Percentiles rank a stretch among this genome's conserved stretches.
Conservation (phyloP, 2,888 invertebrate species). For the Leptinotarsa peninsularis region DNA sequence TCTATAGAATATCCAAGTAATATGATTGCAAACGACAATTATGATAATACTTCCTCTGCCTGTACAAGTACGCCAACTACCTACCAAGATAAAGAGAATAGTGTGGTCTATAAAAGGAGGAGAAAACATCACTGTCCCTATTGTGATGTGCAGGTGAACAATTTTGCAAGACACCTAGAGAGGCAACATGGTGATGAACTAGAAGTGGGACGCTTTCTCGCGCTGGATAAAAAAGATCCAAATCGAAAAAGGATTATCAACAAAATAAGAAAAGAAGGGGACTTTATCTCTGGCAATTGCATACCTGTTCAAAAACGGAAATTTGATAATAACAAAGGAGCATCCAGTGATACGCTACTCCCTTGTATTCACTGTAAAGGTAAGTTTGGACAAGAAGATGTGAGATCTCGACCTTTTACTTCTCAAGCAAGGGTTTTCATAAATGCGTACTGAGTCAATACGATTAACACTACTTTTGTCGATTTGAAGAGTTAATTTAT, state of each 20-base stretch:
- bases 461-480: too few species aligned
- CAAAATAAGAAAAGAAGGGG: conserved; percentile 31
- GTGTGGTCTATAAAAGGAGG: not conserved
- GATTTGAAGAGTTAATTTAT: too few species aligned
- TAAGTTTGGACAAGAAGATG: too few species aligned
- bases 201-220: conserved; percentile 28
- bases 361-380: not conserved
- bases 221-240: conserved; percentile 26
- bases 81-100: too few species aligned
- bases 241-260: conserved; percentile 38
- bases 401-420: too few species aligned
- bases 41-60: too few species aligned
- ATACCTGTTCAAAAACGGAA: conserved; percentile 25
- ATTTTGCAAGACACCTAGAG: conserved; percentile 37
- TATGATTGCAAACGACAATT: too few species aligned
- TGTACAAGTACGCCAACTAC: too few species aligned
- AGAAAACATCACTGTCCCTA: conserved; percentile 33
- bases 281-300: conserved; percentile 23
- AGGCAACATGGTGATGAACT: conserved; percentile 33
- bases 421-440: too few species aligned
- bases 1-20: too few species aligned
- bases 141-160: conserved; percentile 26
- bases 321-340: too few species aligned
- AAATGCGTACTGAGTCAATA: too few species aligned
- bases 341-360: not conserved